Percentiles rank a stretch among this genome's conserved stretches.
These are phyloP conservation scores for Lycophotia porphyrea DNA, from an alignment of 2,888 invertebrate species.

Conservation along the genomic window DNA sequence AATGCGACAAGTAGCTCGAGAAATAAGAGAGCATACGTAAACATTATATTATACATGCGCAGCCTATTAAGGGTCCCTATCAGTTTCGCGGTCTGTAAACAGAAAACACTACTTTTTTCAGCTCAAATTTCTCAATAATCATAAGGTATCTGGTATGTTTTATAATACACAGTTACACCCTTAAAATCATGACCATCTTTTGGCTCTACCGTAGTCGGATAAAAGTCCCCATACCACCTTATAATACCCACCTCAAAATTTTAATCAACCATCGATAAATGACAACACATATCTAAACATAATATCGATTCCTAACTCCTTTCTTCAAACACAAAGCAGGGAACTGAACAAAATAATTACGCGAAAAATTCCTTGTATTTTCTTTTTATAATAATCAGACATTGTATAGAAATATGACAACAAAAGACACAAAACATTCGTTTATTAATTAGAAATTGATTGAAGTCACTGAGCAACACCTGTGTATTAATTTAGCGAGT, in stretches of 20 bases:
- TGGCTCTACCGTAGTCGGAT: neutral
- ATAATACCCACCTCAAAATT: neutral
- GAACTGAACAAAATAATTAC: slow-evolving; percentile 29
- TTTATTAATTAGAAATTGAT: slow-evolving; percentile 60
- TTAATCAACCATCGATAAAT: slow-evolving; percentile 15
- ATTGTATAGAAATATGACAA: slow-evolving; percentile 32
- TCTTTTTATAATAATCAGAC: slow-evolving; percentile 33
- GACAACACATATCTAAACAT: slow-evolving; percentile 14
- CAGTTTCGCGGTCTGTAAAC: too few species aligned
- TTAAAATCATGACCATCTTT: too few species aligned
- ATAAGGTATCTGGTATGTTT: too few species aligned
- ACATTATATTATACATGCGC: too few species aligned
- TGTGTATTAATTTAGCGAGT: slow-evolving; percentile 33
- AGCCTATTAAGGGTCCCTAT: too few species aligned
- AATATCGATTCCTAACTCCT: neutral
- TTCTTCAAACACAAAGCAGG: slow-evolving; percentile 31
- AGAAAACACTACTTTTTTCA: too few species aligned
- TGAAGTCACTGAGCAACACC: slow-evolving; percentile 49
- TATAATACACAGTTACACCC: too few species aligned
- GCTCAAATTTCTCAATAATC: too few species aligned
- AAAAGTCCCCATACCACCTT: neutral
- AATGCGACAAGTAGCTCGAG: too few species aligned
- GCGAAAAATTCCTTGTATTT: slow-evolving; percentile 41
- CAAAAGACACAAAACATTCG: slow-evolving; percentile 52
- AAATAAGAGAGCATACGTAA: too few species aligned